Conservation (phyloP, 2,113 vertebrate genomes). For the Dromas ardeola region DNA sequence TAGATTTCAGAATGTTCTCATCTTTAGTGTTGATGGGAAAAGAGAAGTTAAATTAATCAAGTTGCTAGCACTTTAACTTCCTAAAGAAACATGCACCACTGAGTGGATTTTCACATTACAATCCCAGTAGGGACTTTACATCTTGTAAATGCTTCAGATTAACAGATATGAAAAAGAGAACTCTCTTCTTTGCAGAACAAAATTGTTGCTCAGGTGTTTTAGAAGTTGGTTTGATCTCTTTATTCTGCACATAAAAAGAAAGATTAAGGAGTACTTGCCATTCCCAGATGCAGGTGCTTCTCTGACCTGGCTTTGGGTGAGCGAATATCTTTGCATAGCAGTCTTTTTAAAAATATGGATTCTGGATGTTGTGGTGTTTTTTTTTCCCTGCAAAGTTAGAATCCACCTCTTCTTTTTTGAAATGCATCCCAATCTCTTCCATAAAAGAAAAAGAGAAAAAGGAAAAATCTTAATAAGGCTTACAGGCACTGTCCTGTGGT, state of each 20-base stretch:
- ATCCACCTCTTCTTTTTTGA: not conserved
- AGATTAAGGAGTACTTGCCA: not conserved
- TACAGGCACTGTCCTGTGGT: not conserved
- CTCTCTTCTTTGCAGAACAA: not conserved
- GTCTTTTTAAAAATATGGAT: not conserved
- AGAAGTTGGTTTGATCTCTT: constrained; percentile 25
- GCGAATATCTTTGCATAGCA: not conserved
- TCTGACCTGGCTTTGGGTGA: not conserved
- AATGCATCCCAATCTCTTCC: not conserved
- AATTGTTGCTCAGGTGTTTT: not conserved
- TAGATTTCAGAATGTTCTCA: not conserved
- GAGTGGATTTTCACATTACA: not conserved
- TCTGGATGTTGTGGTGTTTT: rapidly evolving
- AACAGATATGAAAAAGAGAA: not conserved
- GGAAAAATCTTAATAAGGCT: not conserved
- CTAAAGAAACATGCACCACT: not conserved
- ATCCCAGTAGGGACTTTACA: not conserved
- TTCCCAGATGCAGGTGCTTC: not conserved
- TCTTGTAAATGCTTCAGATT: constrained; percentile 24
- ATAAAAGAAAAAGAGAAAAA: not conserved
- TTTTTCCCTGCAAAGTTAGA: not conserved
- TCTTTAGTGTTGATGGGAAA: not conserved
- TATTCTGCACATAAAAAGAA: not conserved
- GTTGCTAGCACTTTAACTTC: not conserved
- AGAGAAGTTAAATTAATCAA: constrained; percentile 2